Evolutionary conservation across 2,113 vertebrate genomes (phyloP), one percentile per base, ranked within the genome.

Genomic region (Hippocampus guttulatus): DNA sequence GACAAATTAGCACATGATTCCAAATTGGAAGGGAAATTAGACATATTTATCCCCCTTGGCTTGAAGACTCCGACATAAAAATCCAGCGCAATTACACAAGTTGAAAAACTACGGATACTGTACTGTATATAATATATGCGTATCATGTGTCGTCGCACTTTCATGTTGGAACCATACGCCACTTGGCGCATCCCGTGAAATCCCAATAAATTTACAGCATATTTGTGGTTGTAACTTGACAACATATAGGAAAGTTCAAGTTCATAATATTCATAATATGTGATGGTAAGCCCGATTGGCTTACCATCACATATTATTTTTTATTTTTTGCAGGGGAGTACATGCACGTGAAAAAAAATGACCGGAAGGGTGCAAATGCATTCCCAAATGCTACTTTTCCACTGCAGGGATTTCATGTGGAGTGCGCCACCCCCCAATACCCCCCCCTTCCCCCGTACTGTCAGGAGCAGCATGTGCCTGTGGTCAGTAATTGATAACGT

Each of bases 401-500:
- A 69, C 70, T 73, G 72, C 74, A 82, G 74, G 78, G 82, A 81
- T 88, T 80, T 87, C 70, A 76, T 75, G 16, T 70, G 69, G 81
- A 85, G 73, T 84, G 81, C 80, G 73, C 75, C 30, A 3, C 30
- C 30, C 30, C 51, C 30, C 30, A 2, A 30, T n/a, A 30, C 75
- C 77, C 86, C 86, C 87, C 33, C 5, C 51, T 8, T 20, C 20
- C 9, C 52, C 67, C 81, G 86, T 83, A 71, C 86, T 89, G 85
- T 83, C 87, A 75, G 73, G 77, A 90, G 86, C 86, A 81, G 81
- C 83, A 82, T 87, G 84, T 82, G 86, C 84, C 85, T 86, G 77
- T 85, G 84, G 87, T 84, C 72, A 71, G 85, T 91, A 91, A 90
- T 90, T 91, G 87, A 90, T 91, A 89, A 92, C 89, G 85, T 75